Conservation (phyloP, 1,140 invertebrate genomes). For the Leptestheria dahalacensis region DNA sequence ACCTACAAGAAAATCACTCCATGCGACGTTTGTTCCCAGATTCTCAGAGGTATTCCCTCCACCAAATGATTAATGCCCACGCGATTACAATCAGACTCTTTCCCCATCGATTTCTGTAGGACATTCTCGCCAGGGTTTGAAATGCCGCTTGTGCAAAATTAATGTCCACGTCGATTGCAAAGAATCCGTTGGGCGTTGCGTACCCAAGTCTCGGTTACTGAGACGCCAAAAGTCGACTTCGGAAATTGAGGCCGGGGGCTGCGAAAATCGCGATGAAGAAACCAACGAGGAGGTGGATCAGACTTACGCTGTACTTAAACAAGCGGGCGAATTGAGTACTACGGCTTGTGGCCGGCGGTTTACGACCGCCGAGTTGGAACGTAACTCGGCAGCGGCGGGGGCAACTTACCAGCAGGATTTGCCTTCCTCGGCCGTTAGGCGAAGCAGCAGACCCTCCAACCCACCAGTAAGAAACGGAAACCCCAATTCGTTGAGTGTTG, state of each 20-base stretch:
- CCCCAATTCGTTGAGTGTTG: slow-evolving; percentile 10
- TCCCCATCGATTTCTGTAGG: slow-evolving; percentile 29
- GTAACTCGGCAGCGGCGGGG: slow-evolving; percentile 3
- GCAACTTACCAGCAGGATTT: slow-evolving; percentile 2
- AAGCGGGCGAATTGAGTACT: slow-evolving; percentile 59
- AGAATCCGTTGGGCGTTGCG: slow-evolving; percentile 59
- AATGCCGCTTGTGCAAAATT: slow-evolving; percentile 76
- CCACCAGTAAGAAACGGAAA: slow-evolving; percentile 6
- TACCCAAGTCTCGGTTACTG: slow-evolving; percentile 63
- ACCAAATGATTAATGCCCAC: background rate
- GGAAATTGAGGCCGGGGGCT: slow-evolving; percentile 31
- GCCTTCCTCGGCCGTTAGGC: background rate
- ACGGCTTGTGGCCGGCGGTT: background rate
- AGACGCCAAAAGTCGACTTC: slow-evolving; percentile 70
- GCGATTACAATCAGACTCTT: background rate
- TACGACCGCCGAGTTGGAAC: background rate
- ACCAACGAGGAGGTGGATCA: slow-evolving; percentile 55
- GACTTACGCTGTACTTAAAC: slow-evolving; percentile 83
- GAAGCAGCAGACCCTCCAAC: background rate
- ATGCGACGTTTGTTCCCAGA: slow-evolving; percentile 83
- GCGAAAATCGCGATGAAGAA: slow-evolving; percentile 27
- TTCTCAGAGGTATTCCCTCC: slow-evolving; percentile 51
- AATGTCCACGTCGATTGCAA: slow-evolving; percentile 82
- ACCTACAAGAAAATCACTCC: slow-evolving; percentile 91
- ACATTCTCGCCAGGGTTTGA: slow-evolving; percentile 77